Conservation (phyloP, 2,113 vertebrate genomes). For the Puffinus mauretanicus region DNA sequence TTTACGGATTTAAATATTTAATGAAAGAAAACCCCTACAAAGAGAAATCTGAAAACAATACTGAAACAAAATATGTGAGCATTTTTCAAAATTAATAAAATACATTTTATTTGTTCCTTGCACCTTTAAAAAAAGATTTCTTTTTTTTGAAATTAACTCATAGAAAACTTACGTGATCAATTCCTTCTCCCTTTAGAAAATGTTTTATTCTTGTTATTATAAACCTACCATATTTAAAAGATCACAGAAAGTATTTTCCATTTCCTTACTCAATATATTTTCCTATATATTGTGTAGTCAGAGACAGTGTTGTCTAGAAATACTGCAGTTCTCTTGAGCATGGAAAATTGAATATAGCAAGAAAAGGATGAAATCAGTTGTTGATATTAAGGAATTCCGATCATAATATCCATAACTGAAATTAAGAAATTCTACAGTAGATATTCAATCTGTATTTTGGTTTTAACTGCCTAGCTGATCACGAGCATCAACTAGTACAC, state of each 20-base stretch:
- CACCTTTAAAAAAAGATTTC: neutral
- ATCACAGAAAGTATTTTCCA: neutral
- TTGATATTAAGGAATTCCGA: neutral
- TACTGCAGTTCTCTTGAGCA: neutral
- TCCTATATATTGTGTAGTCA: neutral
- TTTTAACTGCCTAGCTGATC: neutral
- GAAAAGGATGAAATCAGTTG: neutral
- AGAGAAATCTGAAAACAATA: conserved; percentile 25
- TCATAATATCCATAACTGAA: neutral
- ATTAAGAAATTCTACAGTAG: neutral
- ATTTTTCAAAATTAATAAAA: neutral
- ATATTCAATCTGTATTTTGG: neutral
- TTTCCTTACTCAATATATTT: neutral
- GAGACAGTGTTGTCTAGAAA: neutral
- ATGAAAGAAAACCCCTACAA: conserved; percentile 8
- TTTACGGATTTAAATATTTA: conserved; percentile 5
- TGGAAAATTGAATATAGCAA: neutral
- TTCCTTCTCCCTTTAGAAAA: neutral
- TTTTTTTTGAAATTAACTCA: neutral
- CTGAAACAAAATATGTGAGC: neutral
- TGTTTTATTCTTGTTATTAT: neutral
- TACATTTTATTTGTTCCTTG: neutral
- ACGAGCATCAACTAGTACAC: neutral
- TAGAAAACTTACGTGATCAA: neutral
- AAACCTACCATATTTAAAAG: neutral